Base-by-base conservation (phyloP, 2,888 invertebrate genomes). In the Sussaba pulchella region DNA sequence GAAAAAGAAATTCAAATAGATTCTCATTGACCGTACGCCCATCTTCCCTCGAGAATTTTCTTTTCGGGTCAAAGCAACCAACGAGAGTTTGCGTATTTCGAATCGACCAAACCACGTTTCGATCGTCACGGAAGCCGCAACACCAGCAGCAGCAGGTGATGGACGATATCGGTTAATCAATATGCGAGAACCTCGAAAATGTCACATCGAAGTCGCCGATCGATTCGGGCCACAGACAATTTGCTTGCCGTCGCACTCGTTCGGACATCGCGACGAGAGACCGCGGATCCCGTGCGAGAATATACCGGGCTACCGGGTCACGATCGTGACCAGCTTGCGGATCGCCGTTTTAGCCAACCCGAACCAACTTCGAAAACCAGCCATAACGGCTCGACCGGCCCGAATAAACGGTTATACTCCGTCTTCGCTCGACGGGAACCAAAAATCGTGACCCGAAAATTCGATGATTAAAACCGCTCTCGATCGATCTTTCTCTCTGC, bases 271-370 rank as follows among this genome's bases (percentile, higher is more conserved):
- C 14, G 26, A 26, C 14, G 24, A 12, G 10, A 26, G 26, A n/a
- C 24, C n/a, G 26, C 12, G 12, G 19, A 6, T 31, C 31, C 6
- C 31, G 31, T 5, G 6, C 31, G 52, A 26, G 17, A 17, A 61
- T 14, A 24, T 39, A 39, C 8, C 21, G 50, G 39, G 10, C 12
- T 64, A 79, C 47, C 75, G 75, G 75, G 64, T 75, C 79, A 74
- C 9, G 75, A 57, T 74, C 79, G 79, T 79, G 79, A 79, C 59
- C 64, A 66, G 79, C 17, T 59, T 79, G 74, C 69, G 45, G 74
- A 79, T 61, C 52, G 14, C 66, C 4, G 31, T 2, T 31, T 2
- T 31, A 2, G n/a, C 66, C 66, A 36, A 47, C 66, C 57, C 24
- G 66, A 45, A 59, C 54, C 66, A 47, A 57, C 47, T 31, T 47